Evolutionary conservation across 37 sponge, comb jelly and placozoan genomes (phyloP), one percentile per base, ranked within the genome.

Genomic region (Theonella swinhoei): DNA sequence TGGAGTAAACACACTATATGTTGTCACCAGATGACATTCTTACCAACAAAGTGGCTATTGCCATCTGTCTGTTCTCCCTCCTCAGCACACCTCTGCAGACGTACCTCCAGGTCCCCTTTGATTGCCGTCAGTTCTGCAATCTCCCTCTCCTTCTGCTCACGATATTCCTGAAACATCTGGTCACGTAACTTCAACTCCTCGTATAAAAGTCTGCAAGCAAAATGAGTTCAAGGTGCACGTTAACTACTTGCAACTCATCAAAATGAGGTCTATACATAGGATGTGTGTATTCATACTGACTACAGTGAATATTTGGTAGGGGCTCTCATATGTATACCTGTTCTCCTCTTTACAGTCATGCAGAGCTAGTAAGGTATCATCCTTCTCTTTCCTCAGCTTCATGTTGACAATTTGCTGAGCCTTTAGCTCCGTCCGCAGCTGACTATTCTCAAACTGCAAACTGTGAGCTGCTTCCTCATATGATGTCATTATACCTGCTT

Each of bases 91-190:
- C 54, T 28, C 34, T 69, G 80, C 38, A 80, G 70, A 26, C 70
- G 47, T n/a, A 70, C 5, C 63, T 88, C 89, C 14, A 88, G 72
- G 39, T 88, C 89, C 19, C 47, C 42, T 11, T 77, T 88, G 37
- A 83, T 83, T 17, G 58, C 40, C 39, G 39, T 70, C 41, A 88
- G 61, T 34, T 76, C 71, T 7, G 62, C 36, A 11, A 82, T 42
- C 30, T 88, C 89, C 33, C 36, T 77, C 14, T 88, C 89, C 54
- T 72, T 88, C 26, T 26, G 20, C 54, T 83, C 83, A 22, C 82
- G 29, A 38, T 71, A 42, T 17, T 78, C 74, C 47, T 63, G 63
- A 23, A 72, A 88, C 77, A 77, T 68, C 30, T 70, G 41, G 36
- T 88, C 83, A 20, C 78, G 43, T 23, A 88, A 23, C 11, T 61